Evolutionary conservation across 2,797 vertebrate genomes (phyloP).

Genomic region (Phyllotis vaccarum): DNA sequence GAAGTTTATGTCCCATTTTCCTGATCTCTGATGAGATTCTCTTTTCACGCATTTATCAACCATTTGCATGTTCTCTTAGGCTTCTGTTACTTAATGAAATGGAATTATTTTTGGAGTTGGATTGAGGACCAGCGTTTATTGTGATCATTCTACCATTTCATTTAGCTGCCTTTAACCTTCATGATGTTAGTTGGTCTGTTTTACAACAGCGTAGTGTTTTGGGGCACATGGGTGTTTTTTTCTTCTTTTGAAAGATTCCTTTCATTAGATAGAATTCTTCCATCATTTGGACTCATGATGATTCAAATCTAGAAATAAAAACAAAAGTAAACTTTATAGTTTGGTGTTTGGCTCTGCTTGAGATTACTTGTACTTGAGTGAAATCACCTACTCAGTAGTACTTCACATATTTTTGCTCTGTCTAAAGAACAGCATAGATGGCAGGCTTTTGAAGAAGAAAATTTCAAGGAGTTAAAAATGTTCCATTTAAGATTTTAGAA

Average conservation of each 20-base stretch:
- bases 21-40: neutral
- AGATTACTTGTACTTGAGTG: neutral
- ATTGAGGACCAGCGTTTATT: neutral
- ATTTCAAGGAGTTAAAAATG: neutral
- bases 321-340: neutral
- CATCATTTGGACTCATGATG: neutral
- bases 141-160: neutral
- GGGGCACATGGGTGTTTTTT: neutral
- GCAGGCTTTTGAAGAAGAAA: neutral
- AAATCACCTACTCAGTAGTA: neutral
- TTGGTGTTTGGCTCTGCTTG: neutral
- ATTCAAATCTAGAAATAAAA: slow-evolving; percentile 59
- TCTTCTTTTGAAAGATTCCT: slow-evolving; percentile 40
- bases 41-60: neutral
- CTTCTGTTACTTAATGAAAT: neutral
- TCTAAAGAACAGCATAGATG: neutral
- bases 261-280: slow-evolving; percentile 12
- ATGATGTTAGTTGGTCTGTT: neutral
- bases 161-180: slow-evolving; percentile 16
- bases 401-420: neutral
- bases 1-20: slow-evolving; percentile 2
- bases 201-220: neutral
- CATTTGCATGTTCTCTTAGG: neutral
- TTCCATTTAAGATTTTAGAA: slow-evolving; percentile 24
- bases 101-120: neutral